Conservation (phyloP, 2,113 vertebrate species). For the Cettia cetti region DNA sequence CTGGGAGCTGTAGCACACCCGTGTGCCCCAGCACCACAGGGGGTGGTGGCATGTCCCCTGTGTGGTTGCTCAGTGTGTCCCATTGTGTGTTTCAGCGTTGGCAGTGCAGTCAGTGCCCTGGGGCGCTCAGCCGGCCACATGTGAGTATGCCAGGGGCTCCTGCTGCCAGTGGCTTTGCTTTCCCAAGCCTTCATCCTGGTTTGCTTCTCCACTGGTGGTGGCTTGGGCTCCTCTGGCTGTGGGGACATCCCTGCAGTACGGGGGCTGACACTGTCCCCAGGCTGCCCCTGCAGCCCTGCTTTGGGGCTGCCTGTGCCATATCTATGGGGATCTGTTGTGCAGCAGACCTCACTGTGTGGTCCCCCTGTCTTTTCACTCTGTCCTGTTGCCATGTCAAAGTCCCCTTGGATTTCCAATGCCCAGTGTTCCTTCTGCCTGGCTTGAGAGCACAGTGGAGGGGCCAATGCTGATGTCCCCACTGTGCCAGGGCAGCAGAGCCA, state of each 20-base stretch:
- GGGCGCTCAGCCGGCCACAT: constrained; percentile 80
- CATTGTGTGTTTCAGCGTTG: constrained; percentile 73
- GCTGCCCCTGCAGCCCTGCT: background rate
- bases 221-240: background rate
- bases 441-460: background rate
- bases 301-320: background rate
- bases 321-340: background rate
- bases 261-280: background rate
- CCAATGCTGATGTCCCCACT: fast-evolving
- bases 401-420: background rate
- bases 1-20: fast-evolving
- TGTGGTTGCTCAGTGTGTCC: background rate
- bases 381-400: background rate
- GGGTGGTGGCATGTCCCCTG: background rate
- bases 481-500: background rate
- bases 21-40: background rate
- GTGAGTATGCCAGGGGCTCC: constrained; percentile 78
- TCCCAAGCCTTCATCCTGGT: background rate
- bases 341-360: background rate
- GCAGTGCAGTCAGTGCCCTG: constrained; percentile 70
- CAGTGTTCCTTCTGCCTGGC: fast-evolving
- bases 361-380: background rate
- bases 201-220: background rate
- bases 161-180: background rate
- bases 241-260: background rate